Evolutionary conservation across 2,888 invertebrate species (phyloP), one percentile per base, ranked within the genome.

Genomic region (Parapristionchus giblindavisi): DNA sequence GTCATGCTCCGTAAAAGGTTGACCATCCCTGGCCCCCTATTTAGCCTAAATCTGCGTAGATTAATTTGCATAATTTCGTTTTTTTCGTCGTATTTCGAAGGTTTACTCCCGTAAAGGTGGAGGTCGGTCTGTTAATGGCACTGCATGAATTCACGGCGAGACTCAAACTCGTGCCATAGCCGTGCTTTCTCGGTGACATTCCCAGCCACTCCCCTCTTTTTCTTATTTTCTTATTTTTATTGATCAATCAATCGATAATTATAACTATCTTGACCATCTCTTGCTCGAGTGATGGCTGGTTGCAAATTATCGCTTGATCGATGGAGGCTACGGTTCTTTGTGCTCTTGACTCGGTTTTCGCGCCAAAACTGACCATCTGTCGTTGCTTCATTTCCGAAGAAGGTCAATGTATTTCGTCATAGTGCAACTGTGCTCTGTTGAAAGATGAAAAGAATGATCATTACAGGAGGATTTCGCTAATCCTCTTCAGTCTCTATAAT

Each of bases 71-170:
- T 4, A 17, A 27, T 61, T 32, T 51, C 66, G 6, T 32, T 51
- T 21, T 32, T 43, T 14, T n/a, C 24, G 38, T 38, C 21, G 60
- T 24, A 5, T 48, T 51, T 66, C 34, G n/a, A 4, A 29, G 3
- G 11, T 38, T 52, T 68, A 21, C 3, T n/a, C 14, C 27, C 38
- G 48, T 43, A n/a, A 43, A 5, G 8, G 32, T 56, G 61, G 51
- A 32, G 61, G 74, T 11, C 54, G 40, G 38, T 58, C 70, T 60
- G 77, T 79, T 76, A 81, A 81, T 81, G 81, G 81, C 81, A 81
- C 81, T 81, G 80, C 81, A 81, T 81, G 81, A 81, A 81, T 81
- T 81, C 81, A 81, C 81, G 81, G 81, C 73, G 48, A 48, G 36
- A 14, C 61, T 43, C 61, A 29, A 52, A 29, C 32, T 29, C 51